These are phyloP conservation scores for Caerostris extrusa DNA, from an alignment of 1,140 invertebrate species.

Conservation along the genomic window DNA sequence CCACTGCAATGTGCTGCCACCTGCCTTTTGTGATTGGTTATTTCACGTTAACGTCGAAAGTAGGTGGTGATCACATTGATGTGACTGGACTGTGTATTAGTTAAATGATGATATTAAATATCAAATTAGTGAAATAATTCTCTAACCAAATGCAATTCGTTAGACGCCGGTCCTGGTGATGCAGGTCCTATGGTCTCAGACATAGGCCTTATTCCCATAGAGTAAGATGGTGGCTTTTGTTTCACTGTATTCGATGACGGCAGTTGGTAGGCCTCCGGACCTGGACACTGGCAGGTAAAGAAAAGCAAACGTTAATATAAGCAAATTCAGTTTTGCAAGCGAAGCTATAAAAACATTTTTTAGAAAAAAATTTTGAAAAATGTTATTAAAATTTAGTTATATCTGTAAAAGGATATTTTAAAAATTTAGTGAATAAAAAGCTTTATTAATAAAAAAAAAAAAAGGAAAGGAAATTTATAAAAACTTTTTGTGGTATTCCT, in stretches of 20 bases:
- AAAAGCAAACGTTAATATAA: neutral
- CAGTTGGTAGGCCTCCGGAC: constrained; percentile 39
- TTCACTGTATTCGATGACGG: constrained; percentile 9
- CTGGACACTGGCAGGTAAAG: neutral
- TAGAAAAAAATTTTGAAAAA: neutral
- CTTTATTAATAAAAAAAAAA: neutral
- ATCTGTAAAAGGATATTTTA: neutral
- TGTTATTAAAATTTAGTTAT: neutral
- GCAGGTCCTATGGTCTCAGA: neutral
- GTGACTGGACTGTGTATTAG: no score
- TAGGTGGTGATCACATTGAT: no score
- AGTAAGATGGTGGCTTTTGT: constrained; percentile 1
- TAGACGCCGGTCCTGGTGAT: constrained; percentile 37
- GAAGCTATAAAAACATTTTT: neutral
- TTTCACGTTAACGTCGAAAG: no score
- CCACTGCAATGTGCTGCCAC: no score
- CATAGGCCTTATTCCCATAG: neutral
- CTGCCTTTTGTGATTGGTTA: no score
- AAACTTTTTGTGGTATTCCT: neutral
- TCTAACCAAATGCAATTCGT: constrained; percentile 49
- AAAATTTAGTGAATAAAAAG: neutral
- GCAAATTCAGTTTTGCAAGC: neutral
- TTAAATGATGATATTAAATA: no score
- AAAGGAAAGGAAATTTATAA: neutral
- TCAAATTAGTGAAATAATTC: no score